A percentile compares a stretch with the other conserved stretches of the same genome.
phyloP scores from a whole-genome alignment of 2,113 vertebrate genomes.

The Cariama cristata region DNA sequence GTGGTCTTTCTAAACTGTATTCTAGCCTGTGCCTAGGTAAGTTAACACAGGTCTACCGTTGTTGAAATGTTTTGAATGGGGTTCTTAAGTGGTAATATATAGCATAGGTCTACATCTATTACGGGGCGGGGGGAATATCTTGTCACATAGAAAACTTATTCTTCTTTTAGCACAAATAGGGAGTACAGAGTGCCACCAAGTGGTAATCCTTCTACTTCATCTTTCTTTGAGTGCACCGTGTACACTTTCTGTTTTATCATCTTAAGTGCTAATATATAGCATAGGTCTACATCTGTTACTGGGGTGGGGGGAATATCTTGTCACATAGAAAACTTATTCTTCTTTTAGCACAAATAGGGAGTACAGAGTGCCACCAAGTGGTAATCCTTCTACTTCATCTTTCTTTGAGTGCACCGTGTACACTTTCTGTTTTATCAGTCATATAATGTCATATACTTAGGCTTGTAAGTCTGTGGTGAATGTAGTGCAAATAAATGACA shows the following conservation, averaged over 20 bases:
- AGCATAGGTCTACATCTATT: background rate
- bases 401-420: background rate
- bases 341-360: background rate
- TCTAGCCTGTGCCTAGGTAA: background rate
- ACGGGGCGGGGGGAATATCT: too few species aligned
- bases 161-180: background rate
- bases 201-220: background rate
- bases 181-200: background rate
- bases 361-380: slow-evolving; percentile 14
- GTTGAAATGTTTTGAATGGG: background rate
- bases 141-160: rapidly evolving
- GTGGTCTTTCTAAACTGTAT: background rate
- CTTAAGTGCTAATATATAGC: rapidly evolving
- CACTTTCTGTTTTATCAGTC: background rate
- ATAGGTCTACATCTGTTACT: background rate
- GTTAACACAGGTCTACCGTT: background rate
- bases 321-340: rapidly evolving
- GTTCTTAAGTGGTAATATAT: background rate
- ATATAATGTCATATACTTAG: background rate
- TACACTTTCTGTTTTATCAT: background rate
- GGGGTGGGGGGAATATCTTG: background rate
- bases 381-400: background rate
- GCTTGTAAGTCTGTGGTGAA: background rate
- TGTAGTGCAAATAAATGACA: background rate
- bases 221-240: background rate